phyloP scores from a whole-genome alignment of 1,140 invertebrate species.

The Homalodisca vitripennis region DNA sequence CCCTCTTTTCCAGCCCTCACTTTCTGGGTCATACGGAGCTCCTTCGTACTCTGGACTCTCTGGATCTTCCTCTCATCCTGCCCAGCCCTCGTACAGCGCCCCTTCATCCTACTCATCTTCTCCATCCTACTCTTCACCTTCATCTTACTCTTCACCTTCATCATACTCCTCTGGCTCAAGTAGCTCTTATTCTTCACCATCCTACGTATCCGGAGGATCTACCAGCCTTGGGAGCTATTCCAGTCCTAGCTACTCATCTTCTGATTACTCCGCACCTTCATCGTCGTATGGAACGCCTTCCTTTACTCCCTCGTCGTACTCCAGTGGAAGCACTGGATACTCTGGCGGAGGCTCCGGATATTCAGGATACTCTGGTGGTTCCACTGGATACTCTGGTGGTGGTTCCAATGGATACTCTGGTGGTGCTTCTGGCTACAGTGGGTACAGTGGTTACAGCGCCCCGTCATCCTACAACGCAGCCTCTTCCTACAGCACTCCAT shows the following conservation, averaged over 20 bases:
- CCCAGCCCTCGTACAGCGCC: conserved; percentile 4
- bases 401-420: conserved; percentile 5
- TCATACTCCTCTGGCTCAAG: neutral
- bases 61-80: conserved; percentile 3
- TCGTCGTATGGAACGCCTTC: neutral
- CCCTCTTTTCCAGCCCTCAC: conserved; percentile 9
- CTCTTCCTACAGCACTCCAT: conserved; percentile 3
- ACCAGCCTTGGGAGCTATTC: neutral
- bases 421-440: neutral
- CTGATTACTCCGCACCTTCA: neutral
- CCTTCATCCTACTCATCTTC: neutral
- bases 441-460: neutral
- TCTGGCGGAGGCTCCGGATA: neutral
- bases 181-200: neutral
- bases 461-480: neutral
- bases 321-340: neutral
- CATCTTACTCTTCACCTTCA: neutral
- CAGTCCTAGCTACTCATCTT: conserved; percentile 1
- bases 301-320: neutral
- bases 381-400: neutral
- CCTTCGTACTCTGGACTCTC: neutral
- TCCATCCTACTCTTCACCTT: neutral
- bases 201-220: neutral
- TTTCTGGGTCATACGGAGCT: neutral
- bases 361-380: neutral